These are phyloP conservation scores for Stenurella melanura DNA, from an alignment of 2,888 invertebrate species.

Conservation along the genomic window DNA sequence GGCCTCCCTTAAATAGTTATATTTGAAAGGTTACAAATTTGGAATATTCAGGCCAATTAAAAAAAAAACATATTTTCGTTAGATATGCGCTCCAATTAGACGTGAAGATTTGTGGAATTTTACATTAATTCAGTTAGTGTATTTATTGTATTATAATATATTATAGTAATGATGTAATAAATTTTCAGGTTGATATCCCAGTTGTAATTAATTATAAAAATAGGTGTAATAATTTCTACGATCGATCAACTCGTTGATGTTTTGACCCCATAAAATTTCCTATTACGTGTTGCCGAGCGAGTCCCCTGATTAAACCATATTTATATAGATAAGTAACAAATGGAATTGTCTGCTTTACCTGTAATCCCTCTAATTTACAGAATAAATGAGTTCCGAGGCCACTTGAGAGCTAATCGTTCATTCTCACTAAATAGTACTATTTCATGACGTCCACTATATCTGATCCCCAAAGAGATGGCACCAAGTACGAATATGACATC, in stretches of 20 bases:
- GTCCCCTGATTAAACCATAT: conserved; percentile 19
- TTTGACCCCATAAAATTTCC: not conserved
- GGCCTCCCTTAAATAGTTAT: no score
- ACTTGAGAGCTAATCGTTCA: conserved; percentile 32
- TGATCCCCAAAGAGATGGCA: conserved; percentile 31
- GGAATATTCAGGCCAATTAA: no score
- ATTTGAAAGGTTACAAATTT: no score
- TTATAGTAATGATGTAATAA: not conserved
- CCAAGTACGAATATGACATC: conserved; percentile 19
- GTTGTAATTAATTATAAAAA: conserved; percentile 19
- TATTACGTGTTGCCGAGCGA: conserved; percentile 13
- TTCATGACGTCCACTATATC: conserved; percentile 35
- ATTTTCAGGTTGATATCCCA: not conserved
- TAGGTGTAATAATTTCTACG: conserved; percentile 23
- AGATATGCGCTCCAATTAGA: no score
- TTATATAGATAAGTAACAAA: conserved; percentile 33
- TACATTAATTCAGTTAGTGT: no score
- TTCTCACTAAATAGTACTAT: conserved; percentile 18
- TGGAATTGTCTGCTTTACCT: conserved; percentile 30
- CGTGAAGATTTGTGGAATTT: no score
- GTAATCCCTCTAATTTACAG: conserved; percentile 39
- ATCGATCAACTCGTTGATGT: conserved; percentile 16
- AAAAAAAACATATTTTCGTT: no score
- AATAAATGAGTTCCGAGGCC: conserved; percentile 26
- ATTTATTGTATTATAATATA: no score